Evolutionary conservation across 2,888 invertebrate genomes (phyloP).

Genomic region (Lasioglossum villosulum): DNA sequence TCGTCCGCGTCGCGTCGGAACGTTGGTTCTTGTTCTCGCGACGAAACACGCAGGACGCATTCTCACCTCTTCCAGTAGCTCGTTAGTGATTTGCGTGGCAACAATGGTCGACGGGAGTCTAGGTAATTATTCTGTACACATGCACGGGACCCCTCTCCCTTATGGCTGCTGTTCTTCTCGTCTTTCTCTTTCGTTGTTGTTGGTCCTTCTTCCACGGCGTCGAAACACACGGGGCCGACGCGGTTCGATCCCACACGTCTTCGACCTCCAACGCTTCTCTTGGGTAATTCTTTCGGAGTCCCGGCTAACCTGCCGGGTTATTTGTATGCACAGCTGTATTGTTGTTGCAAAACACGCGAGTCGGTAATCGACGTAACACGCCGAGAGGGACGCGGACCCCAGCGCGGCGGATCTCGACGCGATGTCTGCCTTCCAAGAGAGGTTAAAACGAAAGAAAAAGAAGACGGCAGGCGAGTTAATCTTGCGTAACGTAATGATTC

Average conservation of each 20-base stretch:
- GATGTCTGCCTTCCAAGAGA: slow-evolving; percentile 6
- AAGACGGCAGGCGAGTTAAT: slow-evolving; percentile 62
- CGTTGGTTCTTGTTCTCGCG: slow-evolving; percentile 40
- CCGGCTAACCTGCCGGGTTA: slow-evolving; percentile 56
- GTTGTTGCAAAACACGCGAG: slow-evolving; percentile 76
- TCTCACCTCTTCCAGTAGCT: slow-evolving; percentile 66
- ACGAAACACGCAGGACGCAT: slow-evolving; percentile 36
- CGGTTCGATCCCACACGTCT: slow-evolving; percentile 75
- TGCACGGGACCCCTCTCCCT: slow-evolving; percentile 3
- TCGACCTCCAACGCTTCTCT: slow-evolving; percentile 70
- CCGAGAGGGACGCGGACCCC: slow-evolving; percentile 15
- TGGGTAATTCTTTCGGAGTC: slow-evolving; percentile 65
- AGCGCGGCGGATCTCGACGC: not conserved
- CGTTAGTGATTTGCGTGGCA: slow-evolving; percentile 70
- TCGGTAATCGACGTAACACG: slow-evolving; percentile 71
- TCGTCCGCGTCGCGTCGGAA: not conserved
- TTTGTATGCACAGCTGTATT: slow-evolving; percentile 73
- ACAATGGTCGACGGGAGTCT: slow-evolving; percentile 69
- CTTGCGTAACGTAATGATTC: slow-evolving; percentile 70
- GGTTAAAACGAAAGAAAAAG: slow-evolving; percentile 17
- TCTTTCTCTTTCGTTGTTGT: slow-evolving; percentile 11
- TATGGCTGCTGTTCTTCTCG: not conserved
- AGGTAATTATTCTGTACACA: slow-evolving; percentile 70
- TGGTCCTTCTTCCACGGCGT: slow-evolving; percentile 32
- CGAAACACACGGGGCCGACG: slow-evolving; percentile 41